These are phyloP conservation scores for Trididemnum clinides DNA, from an alignment of 23 tunicate species.

Conservation along the genomic window DNA sequence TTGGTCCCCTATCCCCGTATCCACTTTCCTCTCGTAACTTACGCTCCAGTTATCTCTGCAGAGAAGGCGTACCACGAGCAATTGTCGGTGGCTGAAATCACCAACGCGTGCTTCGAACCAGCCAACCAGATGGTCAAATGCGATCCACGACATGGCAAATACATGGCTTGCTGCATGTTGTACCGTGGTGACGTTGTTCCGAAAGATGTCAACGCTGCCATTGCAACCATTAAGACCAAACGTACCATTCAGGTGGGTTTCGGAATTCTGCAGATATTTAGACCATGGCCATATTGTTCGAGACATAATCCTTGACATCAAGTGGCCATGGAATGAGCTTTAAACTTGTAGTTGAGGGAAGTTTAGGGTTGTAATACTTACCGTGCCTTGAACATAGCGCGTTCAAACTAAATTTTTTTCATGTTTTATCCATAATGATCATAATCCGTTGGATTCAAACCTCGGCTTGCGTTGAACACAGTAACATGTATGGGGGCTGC, in stretches of 20 bases:
- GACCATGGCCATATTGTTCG: too few species aligned
- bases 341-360: too few species aligned
- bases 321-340: too few species aligned
- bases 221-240: constrained; percentile 98
- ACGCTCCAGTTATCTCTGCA: constrained; percentile 98
- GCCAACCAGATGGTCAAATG: constrained; percentile 99
- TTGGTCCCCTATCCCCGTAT: constrained; percentile 99
- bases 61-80: constrained; percentile 99
- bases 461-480: too few species aligned
- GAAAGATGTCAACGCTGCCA: constrained; percentile 99
- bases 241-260: constrained; percentile 85
- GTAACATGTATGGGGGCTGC: too few species aligned
- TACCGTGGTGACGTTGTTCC: constrained; percentile 99
- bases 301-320: too few species aligned
- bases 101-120: constrained; percentile 99
- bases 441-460: too few species aligned
- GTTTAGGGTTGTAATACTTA: neutral
- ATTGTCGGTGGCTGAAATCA: constrained; percentile 97
- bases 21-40: constrained; percentile 96
- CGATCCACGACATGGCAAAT: constrained; percentile 99
- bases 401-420: neutral
- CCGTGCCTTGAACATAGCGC: neutral
- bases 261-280: neutral
- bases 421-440: too few species aligned
- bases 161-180: constrained; percentile 99